These are phyloP conservation scores for Scyliorhinus canicula DNA, from an alignment of 2,797 vertebrate species.

Conservation along the genomic window DNA sequence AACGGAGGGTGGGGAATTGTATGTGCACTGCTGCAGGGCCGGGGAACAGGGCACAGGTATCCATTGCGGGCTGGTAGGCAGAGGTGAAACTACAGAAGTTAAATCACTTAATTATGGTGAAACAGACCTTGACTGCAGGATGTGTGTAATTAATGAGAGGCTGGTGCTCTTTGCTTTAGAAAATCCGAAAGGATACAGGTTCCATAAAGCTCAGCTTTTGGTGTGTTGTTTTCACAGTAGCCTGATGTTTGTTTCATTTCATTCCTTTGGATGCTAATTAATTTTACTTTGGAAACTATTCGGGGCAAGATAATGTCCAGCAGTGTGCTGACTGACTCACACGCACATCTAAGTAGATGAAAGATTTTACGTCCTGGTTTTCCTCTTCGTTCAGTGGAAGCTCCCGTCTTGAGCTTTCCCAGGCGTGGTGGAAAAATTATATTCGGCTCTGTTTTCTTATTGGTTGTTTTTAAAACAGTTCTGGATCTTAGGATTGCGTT, in stretches of 20 bases:
- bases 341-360: not conserved
- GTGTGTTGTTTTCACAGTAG: not conserved
- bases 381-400: not conserved
- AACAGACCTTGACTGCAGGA: not conserved
- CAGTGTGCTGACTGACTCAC: not conserved
- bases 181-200: not conserved
- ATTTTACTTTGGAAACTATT: not conserved
- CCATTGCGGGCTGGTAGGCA: not conserved
- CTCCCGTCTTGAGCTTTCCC: not conserved
- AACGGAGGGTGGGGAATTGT: not conserved
- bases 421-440: not conserved
- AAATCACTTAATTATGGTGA: not conserved
- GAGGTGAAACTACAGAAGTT: not conserved
- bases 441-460: not conserved
- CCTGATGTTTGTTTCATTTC: not conserved
- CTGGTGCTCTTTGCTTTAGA: not conserved
- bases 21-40: not conserved
- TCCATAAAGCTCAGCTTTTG: not conserved
- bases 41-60: not conserved
- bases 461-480: not conserved
- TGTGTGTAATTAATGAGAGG: not conserved
- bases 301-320: not conserved
- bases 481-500: not conserved
- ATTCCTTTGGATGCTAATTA: not conserved
- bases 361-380: not conserved